phyloP scores from a whole-genome alignment of 1,140 invertebrate genomes.

The Bombus sylvicola region DNA sequence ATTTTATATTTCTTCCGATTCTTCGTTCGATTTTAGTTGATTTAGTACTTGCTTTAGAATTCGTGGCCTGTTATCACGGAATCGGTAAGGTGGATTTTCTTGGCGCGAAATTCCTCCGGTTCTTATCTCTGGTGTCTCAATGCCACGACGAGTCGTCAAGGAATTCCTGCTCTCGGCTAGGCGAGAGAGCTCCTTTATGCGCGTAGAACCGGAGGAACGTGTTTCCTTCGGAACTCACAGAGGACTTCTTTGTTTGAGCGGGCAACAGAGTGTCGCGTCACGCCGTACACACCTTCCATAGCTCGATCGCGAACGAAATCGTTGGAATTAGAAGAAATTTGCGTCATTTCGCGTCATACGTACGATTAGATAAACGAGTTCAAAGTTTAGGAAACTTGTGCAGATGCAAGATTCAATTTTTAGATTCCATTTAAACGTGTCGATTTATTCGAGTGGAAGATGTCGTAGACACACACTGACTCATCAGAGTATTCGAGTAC shows the following conservation, averaged over 20 bases:
- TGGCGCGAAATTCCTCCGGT: constrained; percentile 23
- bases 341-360: not conserved
- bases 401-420: not conserved
- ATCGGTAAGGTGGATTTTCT: not conserved
- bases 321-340: not conserved
- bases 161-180: constrained; percentile 61
- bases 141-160: constrained; percentile 49
- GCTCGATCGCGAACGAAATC: not conserved
- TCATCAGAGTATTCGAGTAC: not conserved
- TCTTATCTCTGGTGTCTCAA: constrained; percentile 44
- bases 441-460: not conserved
- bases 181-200: constrained; percentile 57
- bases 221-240: constrained; percentile 53
- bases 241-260: constrained; percentile 67
- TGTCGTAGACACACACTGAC: not conserved
- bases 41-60: not conserved
- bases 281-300: constrained; percentile 13
- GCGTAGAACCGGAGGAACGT: constrained; percentile 58
- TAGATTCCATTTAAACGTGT: not conserved
- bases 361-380: not conserved
- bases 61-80: not conserved
- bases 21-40: not conserved
- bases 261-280: constrained; percentile 33
- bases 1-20: not conserved
- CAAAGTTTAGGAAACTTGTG: not conserved